A percentile compares a stretch with the other conserved stretches of the same genome.
Conservation (phyloP, 64 coral and sea anemone species). For the Porites australiensis region DNA sequence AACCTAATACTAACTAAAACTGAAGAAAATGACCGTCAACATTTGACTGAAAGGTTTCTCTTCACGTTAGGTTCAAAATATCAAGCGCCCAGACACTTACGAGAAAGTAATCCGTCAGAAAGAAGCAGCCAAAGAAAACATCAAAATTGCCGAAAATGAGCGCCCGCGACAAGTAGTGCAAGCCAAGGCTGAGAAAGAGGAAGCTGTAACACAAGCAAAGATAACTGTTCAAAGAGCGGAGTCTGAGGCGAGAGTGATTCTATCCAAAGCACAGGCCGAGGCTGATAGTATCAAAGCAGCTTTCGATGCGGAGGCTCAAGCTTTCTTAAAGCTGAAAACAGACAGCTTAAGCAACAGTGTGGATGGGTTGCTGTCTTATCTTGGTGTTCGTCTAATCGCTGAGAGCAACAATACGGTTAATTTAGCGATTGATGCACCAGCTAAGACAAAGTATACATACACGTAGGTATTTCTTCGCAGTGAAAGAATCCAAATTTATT, state of each 20-base stretch:
- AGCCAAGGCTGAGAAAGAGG: constrained; percentile 60
- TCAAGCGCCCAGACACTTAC: constrained; percentile 66
- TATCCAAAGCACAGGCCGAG: constrained; percentile 72
- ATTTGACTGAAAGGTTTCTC: neutral
- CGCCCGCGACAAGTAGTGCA: constrained; percentile 72
- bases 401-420: constrained; percentile 75
- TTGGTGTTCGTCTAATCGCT: constrained; percentile 73
- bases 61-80: constrained; percentile 42
- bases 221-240: constrained; percentile 68
- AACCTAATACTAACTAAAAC: too few relatives aligned
- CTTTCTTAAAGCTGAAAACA: constrained; percentile 71
- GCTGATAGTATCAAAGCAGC: constrained; percentile 69
- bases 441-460: constrained; percentile 89
- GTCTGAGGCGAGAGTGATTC: constrained; percentile 63
- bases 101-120: constrained; percentile 66
- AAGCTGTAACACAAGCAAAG: constrained; percentile 73
- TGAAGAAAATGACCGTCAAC: too few relatives aligned
- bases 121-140: constrained; percentile 90
- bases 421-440: constrained; percentile 76
- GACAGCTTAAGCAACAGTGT: constrained; percentile 48
- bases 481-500: too few relatives aligned
- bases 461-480: neutral
- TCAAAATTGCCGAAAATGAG: constrained; percentile 72
- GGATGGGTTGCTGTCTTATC: constrained; percentile 84
- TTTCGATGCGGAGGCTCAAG: constrained; percentile 74